These are phyloP conservation scores for Ferrisia virgata DNA, from an alignment of 2,888 invertebrate genomes.

Conservation along the genomic window DNA sequence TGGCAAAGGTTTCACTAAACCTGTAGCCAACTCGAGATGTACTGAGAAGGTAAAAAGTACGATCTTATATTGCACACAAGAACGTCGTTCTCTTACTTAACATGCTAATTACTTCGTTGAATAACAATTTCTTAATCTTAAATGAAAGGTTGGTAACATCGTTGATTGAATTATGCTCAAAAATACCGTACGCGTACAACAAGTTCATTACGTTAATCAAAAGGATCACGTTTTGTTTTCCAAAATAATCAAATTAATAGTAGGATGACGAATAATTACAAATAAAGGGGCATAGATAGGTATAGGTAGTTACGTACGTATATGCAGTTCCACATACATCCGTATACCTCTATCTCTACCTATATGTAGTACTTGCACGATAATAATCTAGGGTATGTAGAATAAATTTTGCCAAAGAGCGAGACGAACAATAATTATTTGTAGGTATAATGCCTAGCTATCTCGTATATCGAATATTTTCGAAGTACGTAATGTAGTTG, in stretches of 20 bases:
- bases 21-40: too few relatives aligned
- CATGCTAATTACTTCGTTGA: background rate
- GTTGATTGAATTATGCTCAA: background rate
- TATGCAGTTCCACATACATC: too few relatives aligned
- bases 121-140: background rate
- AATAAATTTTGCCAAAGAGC: background rate
- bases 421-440: background rate
- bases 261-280: background rate
- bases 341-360: too few relatives aligned
- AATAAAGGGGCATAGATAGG: background rate
- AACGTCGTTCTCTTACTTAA: background rate
- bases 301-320: too few relatives aligned
- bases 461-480: background rate
- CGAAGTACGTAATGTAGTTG: background rate
- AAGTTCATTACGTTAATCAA: background rate
- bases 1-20: too few relatives aligned
- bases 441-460: too few relatives aligned
- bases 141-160: background rate
- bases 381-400: background rate
- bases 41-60: too few relatives aligned
- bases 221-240: background rate
- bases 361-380: too few relatives aligned
- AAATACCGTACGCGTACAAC: background rate
- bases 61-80: background rate
- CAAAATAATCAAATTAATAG: background rate